Conservation (phyloP, 2,113 vertebrate species). For the Microcebus murinus region DNA sequence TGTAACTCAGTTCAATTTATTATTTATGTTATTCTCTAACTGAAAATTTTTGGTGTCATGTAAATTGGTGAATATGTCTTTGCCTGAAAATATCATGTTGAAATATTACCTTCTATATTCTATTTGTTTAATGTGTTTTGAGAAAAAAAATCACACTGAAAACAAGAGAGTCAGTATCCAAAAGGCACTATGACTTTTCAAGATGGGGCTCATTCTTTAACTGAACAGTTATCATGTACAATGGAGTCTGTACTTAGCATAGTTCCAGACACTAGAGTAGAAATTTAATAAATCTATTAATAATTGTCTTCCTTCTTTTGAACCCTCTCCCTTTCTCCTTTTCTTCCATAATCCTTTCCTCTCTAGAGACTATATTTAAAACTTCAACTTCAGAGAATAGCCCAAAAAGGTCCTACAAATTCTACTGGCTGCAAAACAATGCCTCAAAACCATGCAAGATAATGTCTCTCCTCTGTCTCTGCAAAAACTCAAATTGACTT, state of each 20-base stretch:
- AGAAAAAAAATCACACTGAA: not conserved
- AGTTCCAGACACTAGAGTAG: not conserved
- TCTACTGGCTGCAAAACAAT: not conserved
- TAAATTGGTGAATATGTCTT: slow-evolving; percentile 51
- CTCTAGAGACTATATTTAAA: not conserved
- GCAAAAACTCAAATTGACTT: slow-evolving; percentile 17
- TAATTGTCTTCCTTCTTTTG: not conserved
- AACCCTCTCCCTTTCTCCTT: not conserved
- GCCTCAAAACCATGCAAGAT: not conserved
- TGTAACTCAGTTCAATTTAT: slow-evolving; percentile 35
- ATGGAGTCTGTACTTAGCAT: not conserved
- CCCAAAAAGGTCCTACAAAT: not conserved
- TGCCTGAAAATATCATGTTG: slow-evolving; percentile 34
- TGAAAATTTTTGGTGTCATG: slow-evolving; percentile 42
- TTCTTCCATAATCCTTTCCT: not conserved
- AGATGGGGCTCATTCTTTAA: not conserved
- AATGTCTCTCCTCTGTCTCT: not conserved
- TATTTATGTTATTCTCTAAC: slow-evolving; percentile 26
- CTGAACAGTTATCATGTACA: not conserved
- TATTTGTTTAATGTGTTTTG: slow-evolving; percentile 51
- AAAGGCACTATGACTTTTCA: not conserved
- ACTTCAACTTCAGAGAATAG: not conserved
- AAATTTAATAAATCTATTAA: not conserved
- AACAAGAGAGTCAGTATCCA: slow-evolving; percentile 5
- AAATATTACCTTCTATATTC: not conserved